A percentile compares a stretch with the other conserved stretches of the same genome.
phyloP scores from a whole-genome alignment of 2,113 vertebrate genomes.

The Macroglossus sobrinus region DNA sequence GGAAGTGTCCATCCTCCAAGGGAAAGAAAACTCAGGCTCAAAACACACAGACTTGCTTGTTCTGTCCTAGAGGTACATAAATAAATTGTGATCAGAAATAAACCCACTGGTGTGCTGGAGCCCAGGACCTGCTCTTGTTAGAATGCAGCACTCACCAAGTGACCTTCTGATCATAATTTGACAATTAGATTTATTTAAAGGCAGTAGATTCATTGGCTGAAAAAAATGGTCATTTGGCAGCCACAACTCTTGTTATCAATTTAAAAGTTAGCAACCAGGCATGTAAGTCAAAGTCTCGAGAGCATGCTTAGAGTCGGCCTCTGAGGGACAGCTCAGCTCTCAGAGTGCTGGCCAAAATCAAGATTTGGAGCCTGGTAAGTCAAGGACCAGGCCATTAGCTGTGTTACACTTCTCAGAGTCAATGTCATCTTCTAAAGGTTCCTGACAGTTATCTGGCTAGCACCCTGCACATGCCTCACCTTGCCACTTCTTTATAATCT shows the following conservation, averaged over 20 bases:
- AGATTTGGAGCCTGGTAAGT: not conserved
- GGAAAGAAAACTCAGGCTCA: not conserved
- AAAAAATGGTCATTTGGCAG: not conserved
- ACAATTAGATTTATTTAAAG: not conserved
- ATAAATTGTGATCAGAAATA: not conserved
- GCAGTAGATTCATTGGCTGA: not conserved
- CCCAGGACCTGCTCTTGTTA: not conserved
- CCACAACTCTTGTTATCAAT: not conserved
- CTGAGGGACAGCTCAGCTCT: not conserved
- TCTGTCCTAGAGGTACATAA: not conserved
- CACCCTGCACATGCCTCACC: not conserved
- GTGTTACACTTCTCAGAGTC: not conserved
- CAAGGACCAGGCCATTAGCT: not conserved
- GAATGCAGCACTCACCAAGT: not conserved
- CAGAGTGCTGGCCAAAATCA: not conserved
- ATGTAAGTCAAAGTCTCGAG: not conserved
- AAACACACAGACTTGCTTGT: not conserved
- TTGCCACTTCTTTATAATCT: not conserved
- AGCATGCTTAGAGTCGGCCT: not conserved
- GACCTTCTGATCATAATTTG: not conserved
- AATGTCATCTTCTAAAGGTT: not conserved
- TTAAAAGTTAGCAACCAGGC: not conserved
- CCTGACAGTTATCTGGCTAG: not conserved
- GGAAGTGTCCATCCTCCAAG: not conserved
- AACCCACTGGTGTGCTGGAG: not conserved